A percentile compares a stretch with the other conserved stretches of the same genome.
These are phyloP conservation scores for Tyrophagus putrescentiae DNA, from an alignment of 1,140 invertebrate genomes.

Conservation along the genomic window DNA sequence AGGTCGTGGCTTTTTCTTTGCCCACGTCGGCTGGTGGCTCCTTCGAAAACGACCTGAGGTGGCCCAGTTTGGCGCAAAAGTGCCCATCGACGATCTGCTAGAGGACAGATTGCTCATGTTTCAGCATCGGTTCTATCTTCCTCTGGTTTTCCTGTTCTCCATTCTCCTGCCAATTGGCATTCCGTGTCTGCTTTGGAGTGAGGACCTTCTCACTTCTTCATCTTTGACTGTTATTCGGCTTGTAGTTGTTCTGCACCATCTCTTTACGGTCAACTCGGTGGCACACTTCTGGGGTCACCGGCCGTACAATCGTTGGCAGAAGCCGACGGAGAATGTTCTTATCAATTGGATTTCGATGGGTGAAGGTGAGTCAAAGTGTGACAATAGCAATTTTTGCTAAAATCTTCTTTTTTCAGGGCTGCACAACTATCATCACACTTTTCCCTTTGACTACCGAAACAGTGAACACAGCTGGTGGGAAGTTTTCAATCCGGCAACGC, in stretches of 20 bases:
- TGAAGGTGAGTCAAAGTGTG: background rate
- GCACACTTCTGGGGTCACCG: slow-evolving; percentile 38
- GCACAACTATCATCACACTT: slow-evolving; percentile 18
- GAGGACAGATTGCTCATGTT: slow-evolving; percentile 64
- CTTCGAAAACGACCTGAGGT: slow-evolving; percentile 55
- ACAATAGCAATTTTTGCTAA: background rate
- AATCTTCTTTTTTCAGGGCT: background rate
- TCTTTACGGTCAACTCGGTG: slow-evolving; percentile 39
- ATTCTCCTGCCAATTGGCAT: slow-evolving; percentile 38
- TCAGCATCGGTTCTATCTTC: slow-evolving; percentile 47
- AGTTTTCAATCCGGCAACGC: slow-evolving; percentile 10
- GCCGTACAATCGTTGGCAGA: slow-evolving; percentile 13
- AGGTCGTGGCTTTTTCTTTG: slow-evolving; percentile 48
- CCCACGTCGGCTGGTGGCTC: slow-evolving; percentile 62
- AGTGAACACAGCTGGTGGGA: slow-evolving; percentile 12
- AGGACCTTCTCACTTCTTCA: slow-evolving; percentile 34
- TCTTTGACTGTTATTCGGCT: slow-evolving; percentile 36
- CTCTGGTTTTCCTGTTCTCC: slow-evolving; percentile 33
- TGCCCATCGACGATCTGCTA: slow-evolving; percentile 69
- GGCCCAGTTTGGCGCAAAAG: slow-evolving; percentile 53
- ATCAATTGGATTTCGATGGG: slow-evolving; percentile 17
- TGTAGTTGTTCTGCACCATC: slow-evolving; percentile 33
- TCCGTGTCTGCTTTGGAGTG: slow-evolving; percentile 37
- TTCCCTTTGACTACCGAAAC: slow-evolving; percentile 13
- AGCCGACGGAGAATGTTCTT: slow-evolving; percentile 5